Evolutionary conservation across 53 echinoderm and acorn worm species (phyloP), one percentile per base, ranked within the genome.

Genomic region (Actinopyga echinites): DNA sequence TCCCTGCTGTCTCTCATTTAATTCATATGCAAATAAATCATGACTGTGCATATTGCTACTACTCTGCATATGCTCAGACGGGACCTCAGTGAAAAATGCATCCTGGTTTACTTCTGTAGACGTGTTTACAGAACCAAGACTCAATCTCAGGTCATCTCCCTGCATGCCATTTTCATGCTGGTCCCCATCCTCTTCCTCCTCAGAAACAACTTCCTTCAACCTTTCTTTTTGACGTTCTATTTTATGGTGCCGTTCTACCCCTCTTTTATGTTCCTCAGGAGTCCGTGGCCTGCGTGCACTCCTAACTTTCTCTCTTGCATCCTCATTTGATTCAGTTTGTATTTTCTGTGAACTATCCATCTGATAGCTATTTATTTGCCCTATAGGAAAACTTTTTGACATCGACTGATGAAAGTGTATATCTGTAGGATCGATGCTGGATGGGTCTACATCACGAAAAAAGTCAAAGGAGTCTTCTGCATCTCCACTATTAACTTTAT

Each of bases 231-330:
- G 69, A 57, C 90, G 85, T 8, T 86, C 86, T 54, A 56, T 77
- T 40, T 95, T 79, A 30, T 95, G 95, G 64, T 90, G 84, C 22
- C 88, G 74, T 80, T 90, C 85, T 7, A 95, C 77, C 28, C 87
- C 95, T 30, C 71, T 74, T 22, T 64, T 52, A 56, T 95, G 95
- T 44, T 74, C 75, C 32, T 90, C 93, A 3, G 90, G 90, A 38
- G 95, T 93, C 60, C 87, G 90, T 29, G 93, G 88, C 3, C 88
- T 69, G 26, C 52, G 62, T 5, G 74, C 42, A 79, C 67, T 88
- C 6, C 80, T 84, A 5, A 71, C 32, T 60, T 82, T 79, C 63
- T 22, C 0, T 62, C 21, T 49, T 10, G 49, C 17, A 2, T 15
- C 49, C 17, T 49, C 7, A 6, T 6, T 49, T 49, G 49, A 17